A percentile compares a stretch with the other conserved stretches of the same genome.
Conservation (phyloP, 1,140 invertebrate species). For the Harpegnathos saltator region DNA sequence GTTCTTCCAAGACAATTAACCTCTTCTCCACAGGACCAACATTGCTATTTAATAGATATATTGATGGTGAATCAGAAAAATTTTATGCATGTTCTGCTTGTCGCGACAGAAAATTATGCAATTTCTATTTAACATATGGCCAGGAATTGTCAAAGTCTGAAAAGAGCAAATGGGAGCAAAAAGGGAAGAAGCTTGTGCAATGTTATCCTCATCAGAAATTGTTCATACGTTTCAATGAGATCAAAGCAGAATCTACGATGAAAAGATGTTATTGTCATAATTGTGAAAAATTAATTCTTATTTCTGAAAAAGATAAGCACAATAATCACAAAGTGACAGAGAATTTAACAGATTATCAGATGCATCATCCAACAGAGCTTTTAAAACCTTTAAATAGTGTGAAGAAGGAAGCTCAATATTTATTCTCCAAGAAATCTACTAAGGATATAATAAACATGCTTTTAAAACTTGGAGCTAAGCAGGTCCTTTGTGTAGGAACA, state of each 20-base stretch:
- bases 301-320: constrained; percentile 84
- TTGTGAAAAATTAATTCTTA: constrained; percentile 87
- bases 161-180: constrained; percentile 84
- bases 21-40: constrained; percentile 87
- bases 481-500: constrained; percentile 92
- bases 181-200: constrained; percentile 85
- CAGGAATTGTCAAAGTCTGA: constrained; percentile 85
- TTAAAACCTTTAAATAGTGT: constrained; percentile 88
- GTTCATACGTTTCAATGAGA: constrained; percentile 84
- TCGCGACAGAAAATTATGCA: constrained; percentile 91
- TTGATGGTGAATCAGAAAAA: constrained; percentile 83
- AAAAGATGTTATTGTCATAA: constrained; percentile 88
- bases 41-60: constrained; percentile 88
- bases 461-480: constrained; percentile 84
- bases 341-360: constrained; percentile 84
- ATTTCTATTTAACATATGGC: constrained; percentile 88
- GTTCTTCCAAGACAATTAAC: constrained; percentile 18
- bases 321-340: constrained; percentile 83
- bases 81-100: constrained; percentile 94
- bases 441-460: constrained; percentile 87
- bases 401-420: constrained; percentile 92
- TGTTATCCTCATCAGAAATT: constrained; percentile 86
- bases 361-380: constrained; percentile 87
- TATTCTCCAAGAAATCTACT: constrained; percentile 88
- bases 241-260: constrained; percentile 71